Base-by-base conservation (phyloP, 2,888 invertebrate species). In the Hololepta plana region DNA sequence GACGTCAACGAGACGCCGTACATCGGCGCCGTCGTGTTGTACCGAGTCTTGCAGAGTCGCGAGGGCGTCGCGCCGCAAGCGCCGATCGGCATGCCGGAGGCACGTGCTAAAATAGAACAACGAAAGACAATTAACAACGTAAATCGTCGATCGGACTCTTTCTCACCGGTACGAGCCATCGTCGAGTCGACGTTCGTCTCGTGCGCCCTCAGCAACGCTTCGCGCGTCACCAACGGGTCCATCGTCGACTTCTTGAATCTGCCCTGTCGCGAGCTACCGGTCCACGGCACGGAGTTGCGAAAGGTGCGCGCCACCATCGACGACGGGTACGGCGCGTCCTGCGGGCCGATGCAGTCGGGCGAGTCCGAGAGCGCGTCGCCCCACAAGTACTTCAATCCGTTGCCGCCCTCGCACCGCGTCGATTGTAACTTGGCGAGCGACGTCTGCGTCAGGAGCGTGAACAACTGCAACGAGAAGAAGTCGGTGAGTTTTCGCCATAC, bases 11-110 rank as follows among this genome's bases (percentile, higher is more conserved):
- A 87, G 21, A 88, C 85, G n/a, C 88, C 88, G 48, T 85, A 88
- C 80, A 88, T 81, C 1, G 88, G 88, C 10, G 88, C 88, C 21
- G 88, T 88, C 12, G 88, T 88, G 55, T 88, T 88, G 57, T 85
- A 87, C 30, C 85, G 65, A 5, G 88, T 85, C 45, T 79, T 74
- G 50, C 88, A 90, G 17, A 90, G 63, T 32, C 88, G 64, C 12
- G 76, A 62, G 2, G 77, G 74, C 17, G 76, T 71, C 9, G 75
- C 70, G 34, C 41, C 45, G 31, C 31, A 38, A 6, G 47, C 54
- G 28, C 51, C 37, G 29, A 57, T 51, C 33, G 55, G 53, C 12
- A 58, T 51, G 16, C n/a, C 20, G 10, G 26, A 12, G 3, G 27
- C 24, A 8, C 30, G 9, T 23, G 26, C 30, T 30, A 15, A 4